Evolutionary conservation across 2,888 invertebrate genomes (phyloP).

Genomic region (Hypselothyrea guttata): DNA sequence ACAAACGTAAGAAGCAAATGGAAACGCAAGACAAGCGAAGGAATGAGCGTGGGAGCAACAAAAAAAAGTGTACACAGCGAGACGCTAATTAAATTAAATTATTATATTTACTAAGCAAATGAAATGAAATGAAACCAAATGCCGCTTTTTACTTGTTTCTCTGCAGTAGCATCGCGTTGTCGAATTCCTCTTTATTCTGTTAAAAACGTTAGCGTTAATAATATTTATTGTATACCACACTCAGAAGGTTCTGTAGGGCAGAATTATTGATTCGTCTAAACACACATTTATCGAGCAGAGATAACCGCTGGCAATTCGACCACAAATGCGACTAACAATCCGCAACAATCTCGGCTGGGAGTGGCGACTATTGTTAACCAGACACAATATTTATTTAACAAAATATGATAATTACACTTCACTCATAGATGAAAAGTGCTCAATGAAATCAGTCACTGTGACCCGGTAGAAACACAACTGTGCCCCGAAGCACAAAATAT

Average conservation of each 20-base stretch:
- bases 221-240: constrained; percentile 46
- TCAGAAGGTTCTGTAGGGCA: constrained; percentile 17
- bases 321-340: constrained; percentile 41
- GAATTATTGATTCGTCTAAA: constrained; percentile 40
- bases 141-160: constrained; percentile 77
- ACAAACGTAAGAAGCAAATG: constrained; percentile 44
- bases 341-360: constrained; percentile 2
- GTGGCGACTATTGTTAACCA: neutral
- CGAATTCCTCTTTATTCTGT: constrained; percentile 40
- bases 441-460: too few species aligned
- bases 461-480: neutral
- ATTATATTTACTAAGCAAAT: too few species aligned
- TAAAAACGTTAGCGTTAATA: constrained; percentile 34
- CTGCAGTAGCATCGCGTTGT: constrained; percentile 70
- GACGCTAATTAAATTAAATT: constrained; percentile 67
- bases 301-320: constrained; percentile 26
- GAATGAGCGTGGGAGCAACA: constrained; percentile 8
- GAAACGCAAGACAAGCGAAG: constrained; percentile 17
- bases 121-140: constrained; percentile 46
- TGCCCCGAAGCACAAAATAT: too few species aligned
- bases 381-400: too few species aligned
- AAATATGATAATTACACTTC: neutral
- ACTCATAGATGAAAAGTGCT: neutral
- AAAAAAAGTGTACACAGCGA: constrained; percentile 32
- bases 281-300: neutral